A percentile compares a stretch with the other conserved stretches of the same genome.
phyloP scores from a whole-genome alignment of 2,888 invertebrate species.

The Pachymerium ferrugineum region DNA sequence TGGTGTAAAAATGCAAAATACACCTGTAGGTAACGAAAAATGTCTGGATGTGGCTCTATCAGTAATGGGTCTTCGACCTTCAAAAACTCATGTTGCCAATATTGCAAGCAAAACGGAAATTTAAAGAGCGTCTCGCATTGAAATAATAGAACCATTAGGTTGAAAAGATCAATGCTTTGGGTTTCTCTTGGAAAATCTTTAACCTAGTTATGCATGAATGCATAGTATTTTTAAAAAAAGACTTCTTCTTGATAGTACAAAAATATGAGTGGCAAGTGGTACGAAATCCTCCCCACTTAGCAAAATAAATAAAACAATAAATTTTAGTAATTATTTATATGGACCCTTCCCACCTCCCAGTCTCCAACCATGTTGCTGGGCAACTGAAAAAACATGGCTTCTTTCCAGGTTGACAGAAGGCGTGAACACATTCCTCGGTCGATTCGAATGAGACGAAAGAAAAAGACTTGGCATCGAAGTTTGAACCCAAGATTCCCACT shows the following conservation, averaged over 20 bases:
- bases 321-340: no score
- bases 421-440: conserved; percentile 19
- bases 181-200: no score
- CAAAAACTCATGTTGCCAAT: neutral
- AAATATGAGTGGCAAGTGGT: no score
- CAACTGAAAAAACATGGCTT: neutral
- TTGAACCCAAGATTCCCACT: conserved; percentile 8
- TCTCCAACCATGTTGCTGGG: neutral
- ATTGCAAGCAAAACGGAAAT: neutral
- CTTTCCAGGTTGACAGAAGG: conserved; percentile 22
- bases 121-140: no score
- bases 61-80: neutral
- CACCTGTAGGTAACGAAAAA: neutral
- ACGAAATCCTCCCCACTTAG: no score
- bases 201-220: no score
- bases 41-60: neutral
- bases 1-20: conserved; percentile 22
- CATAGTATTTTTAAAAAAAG: no score
- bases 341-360: no score
- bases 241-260: no score
- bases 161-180: no score
- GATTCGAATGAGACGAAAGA: neutral
- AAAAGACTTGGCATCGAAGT: neutral
- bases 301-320: no score
- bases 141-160: no score